phyloP scores from a whole-genome alignment of 2,888 invertebrate genomes.

The Diogma glabrata region DNA sequence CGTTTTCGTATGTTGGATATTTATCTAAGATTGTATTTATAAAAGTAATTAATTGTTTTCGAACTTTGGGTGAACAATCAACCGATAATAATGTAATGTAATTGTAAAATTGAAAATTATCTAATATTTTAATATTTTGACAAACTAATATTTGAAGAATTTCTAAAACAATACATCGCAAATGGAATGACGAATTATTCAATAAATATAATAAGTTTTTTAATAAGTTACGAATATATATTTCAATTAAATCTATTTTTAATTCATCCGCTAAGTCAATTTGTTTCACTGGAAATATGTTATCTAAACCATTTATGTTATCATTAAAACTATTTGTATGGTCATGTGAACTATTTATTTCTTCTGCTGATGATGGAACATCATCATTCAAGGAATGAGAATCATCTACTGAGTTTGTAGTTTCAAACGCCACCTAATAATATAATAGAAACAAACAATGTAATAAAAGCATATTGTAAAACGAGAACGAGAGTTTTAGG shows the following conservation, averaged over 20 bases:
- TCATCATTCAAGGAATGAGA: not conserved
- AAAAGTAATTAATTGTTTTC: not conserved
- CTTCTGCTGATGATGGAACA: slow-evolving; percentile 1
- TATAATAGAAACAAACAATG: no score
- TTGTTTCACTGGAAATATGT: no score
- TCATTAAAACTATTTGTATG: no score
- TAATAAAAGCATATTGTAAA: no score
- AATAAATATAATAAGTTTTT: not conserved
- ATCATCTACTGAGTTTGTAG: not conserved
- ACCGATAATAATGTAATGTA: not conserved
- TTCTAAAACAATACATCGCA: not conserved
- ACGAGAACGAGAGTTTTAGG: no score
- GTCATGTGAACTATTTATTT: no score
- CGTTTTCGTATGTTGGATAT: not conserved
- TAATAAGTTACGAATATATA: no score
- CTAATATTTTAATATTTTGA: not conserved
- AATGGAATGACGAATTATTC: not conserved
- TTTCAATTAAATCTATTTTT: no score
- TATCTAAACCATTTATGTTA: no score
- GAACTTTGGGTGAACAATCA: slow-evolving; percentile 3
- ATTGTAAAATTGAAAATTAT: slow-evolving; percentile 4
- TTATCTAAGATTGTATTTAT: not conserved
- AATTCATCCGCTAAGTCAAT: no score
- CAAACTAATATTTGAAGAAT: not conserved
- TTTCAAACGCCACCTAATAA: no score